phyloP scores from a whole-genome alignment of 2,113 vertebrate species.

The Protobothrops flavoviridis region DNA sequence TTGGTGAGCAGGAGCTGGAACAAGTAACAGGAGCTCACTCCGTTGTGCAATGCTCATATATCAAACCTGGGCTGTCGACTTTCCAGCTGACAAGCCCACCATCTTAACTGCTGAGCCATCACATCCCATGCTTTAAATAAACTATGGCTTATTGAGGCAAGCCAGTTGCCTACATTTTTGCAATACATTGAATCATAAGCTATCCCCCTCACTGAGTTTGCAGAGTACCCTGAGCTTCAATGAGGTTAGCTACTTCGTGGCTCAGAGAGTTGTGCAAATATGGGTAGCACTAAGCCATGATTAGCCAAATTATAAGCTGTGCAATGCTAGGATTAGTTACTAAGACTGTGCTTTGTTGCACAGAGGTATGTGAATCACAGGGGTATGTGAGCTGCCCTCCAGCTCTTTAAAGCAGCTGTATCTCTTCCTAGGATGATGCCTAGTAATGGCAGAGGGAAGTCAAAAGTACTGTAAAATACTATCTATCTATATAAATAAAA shows the following conservation, averaged over 20 bases:
- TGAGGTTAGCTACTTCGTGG: background rate
- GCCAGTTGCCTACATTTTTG: background rate
- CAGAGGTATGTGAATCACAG: background rate
- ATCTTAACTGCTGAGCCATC: too few relatives aligned
- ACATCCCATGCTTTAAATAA: background rate
- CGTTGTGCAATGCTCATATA: too few relatives aligned
- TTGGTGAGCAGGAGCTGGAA: too few relatives aligned
- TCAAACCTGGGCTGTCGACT: too few relatives aligned
- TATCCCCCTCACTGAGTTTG: background rate
- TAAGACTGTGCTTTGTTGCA: background rate
- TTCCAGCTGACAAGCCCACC: too few relatives aligned
- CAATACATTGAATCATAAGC: background rate
- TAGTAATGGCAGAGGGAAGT: background rate
- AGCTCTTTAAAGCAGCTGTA: background rate
- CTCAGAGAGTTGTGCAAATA: background rate
- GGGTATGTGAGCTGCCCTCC: background rate
- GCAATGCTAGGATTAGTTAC: background rate
- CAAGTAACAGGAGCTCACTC: too few relatives aligned
- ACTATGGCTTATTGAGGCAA: background rate
- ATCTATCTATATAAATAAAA: background rate
- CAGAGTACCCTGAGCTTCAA: background rate
- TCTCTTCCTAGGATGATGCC: background rate
- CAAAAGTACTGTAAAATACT: background rate
- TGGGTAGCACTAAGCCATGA: background rate
- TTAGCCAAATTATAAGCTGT: background rate